These are phyloP conservation scores for Leucoraja erinaceus DNA, from an alignment of 2,113 vertebrate genomes.

Conservation along the genomic window DNA sequence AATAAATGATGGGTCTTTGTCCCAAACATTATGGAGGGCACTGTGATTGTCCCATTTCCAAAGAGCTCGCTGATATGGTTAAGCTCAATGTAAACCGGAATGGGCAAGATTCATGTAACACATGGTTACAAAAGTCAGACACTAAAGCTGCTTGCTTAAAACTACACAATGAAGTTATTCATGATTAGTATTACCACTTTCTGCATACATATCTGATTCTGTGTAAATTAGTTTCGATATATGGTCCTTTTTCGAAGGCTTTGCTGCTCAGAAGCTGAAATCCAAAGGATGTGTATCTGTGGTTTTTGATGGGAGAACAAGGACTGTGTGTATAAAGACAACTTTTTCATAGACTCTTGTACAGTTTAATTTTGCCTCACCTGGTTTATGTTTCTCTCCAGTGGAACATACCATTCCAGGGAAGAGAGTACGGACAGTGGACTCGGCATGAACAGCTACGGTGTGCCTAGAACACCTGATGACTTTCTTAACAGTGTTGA, in stretches of 20 bases:
- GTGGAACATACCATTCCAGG: constrained; percentile 95
- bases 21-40: too few relatives aligned
- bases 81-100: constrained; percentile 51
- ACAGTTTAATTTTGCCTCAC: constrained; percentile 45
- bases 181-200: constrained; percentile 55
- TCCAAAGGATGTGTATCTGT: not conserved
- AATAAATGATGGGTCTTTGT: too few relatives aligned
- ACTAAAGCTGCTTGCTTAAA: constrained; percentile 50
- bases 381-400: constrained; percentile 47
- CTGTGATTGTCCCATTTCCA: not conserved
- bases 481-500: constrained; percentile 98
- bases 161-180: constrained; percentile 65
- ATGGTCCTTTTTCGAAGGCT: constrained; percentile 31
- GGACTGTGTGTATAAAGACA: not conserved
- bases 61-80: constrained; percentile 41
- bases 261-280: constrained; percentile 19
- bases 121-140: constrained; percentile 58
- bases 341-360: constrained; percentile 38
- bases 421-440: constrained; percentile 97
- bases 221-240: constrained; percentile 62
- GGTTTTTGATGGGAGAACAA: not conserved
- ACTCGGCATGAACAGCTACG: constrained; percentile 97
- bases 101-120: constrained; percentile 60
- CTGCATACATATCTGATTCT: constrained; percentile 61
- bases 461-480: constrained; percentile 91